phyloP scores from a whole-genome alignment of 2,113 vertebrate genomes.

The Myanophis thanlyinensis region DNA sequence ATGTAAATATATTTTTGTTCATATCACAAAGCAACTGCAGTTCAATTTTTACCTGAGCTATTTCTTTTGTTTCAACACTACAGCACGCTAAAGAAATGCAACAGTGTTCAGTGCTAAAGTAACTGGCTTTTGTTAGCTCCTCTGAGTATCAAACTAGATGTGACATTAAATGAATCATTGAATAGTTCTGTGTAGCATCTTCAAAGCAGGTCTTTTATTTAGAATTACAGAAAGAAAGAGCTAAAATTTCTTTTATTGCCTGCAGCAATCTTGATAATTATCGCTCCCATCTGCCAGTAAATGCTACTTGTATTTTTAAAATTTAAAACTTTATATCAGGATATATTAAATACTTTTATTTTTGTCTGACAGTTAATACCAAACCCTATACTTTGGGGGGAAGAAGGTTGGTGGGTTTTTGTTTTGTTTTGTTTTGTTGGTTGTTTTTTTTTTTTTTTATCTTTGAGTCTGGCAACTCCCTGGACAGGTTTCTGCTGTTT shows the following conservation, averaged over 20 bases:
- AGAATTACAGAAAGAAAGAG: neutral
- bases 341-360: neutral
- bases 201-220: neutral
- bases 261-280: neutral
- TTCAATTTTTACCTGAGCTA: neutral
- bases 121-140: neutral
- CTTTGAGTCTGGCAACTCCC: neutral
- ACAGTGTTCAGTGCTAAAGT: neutral
- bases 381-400: neutral
- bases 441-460: neutral
- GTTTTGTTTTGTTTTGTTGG: no score
- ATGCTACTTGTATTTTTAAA: neutral
- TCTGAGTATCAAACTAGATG: neutral
- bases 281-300: neutral
- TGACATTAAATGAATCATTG: neutral
- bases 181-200: neutral
- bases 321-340: neutral
- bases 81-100: neutral
- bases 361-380: neutral
- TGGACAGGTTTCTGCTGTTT: neutral
- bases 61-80: neutral
- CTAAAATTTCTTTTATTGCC: neutral
- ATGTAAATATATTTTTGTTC: neutral
- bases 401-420: no score
- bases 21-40: neutral